Conservation (phyloP, 2,888 invertebrate species). For the Lepetodrilus schrolli region DNA sequence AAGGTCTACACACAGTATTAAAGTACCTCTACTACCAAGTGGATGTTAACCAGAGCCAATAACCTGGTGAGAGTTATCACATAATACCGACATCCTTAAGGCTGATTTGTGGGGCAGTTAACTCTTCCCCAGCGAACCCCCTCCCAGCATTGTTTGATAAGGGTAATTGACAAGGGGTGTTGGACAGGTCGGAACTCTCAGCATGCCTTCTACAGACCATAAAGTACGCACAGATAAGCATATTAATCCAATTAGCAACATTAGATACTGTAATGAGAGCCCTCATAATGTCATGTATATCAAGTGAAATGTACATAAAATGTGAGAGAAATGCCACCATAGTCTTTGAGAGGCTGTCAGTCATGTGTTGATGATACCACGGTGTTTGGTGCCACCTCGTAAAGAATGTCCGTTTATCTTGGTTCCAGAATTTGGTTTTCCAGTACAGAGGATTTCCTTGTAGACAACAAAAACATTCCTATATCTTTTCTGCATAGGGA, state of each 20-base stretch:
- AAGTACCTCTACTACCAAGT: too few species aligned
- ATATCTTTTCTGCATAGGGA: too few species aligned
- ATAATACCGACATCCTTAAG: background rate
- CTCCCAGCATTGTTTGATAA: slow-evolving; percentile 26
- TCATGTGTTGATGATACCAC: too few species aligned
- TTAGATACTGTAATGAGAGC: background rate
- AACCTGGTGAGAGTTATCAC: slow-evolving; percentile 4
- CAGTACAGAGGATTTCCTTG: too few species aligned
- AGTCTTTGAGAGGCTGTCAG: too few species aligned
- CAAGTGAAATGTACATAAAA: slow-evolving; percentile 20
- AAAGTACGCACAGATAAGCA: slow-evolving; percentile 13
- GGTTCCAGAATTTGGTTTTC: too few species aligned
- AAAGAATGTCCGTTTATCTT: too few species aligned
- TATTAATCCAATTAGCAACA: slow-evolving; percentile 22
- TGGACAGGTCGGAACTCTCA: background rate
- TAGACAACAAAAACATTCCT: too few species aligned
- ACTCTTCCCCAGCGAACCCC: slow-evolving; percentile 5
- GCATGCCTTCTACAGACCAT: background rate
- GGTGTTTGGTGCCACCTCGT: too few species aligned
- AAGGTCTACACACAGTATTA: too few species aligned
- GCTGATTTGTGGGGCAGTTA: slow-evolving; percentile 19
- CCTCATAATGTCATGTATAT: background rate
- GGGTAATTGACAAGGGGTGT: slow-evolving; percentile 14
- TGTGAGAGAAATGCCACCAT: background rate
- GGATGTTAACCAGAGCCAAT: background rate